Conservation (phyloP, 2,113 vertebrate genomes). For the Brienomyrus longianalis region DNA sequence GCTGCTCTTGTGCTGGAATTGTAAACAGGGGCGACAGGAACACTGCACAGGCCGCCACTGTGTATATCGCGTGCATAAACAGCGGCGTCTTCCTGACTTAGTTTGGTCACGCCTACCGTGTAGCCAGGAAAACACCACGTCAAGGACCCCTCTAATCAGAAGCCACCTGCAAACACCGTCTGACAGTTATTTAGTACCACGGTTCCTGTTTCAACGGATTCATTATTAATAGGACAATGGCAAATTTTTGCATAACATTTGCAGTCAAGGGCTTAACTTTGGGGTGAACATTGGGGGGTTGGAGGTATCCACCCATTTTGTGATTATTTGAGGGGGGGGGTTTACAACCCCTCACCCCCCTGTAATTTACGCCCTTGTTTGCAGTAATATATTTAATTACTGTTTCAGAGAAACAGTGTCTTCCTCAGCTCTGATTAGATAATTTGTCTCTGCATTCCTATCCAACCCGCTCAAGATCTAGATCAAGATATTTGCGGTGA, state of each 20-base stretch:
- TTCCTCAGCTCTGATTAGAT: background rate
- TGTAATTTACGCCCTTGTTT: background rate
- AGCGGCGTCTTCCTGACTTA: conserved; percentile 33
- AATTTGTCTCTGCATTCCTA: background rate
- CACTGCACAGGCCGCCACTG: background rate
- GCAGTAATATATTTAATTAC: background rate
- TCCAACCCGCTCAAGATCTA: background rate
- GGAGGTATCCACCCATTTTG: background rate
- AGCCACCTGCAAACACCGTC: background rate
- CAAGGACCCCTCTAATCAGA: background rate
- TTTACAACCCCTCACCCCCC: background rate
- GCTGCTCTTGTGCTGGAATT: background rate
- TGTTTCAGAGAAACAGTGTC: background rate
- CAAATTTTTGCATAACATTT: background rate
- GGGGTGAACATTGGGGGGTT: background rate
- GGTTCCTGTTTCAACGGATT: background rate
- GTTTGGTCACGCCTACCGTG: conserved; percentile 38
- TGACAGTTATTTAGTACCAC: background rate
- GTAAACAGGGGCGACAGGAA: conserved; percentile 6
- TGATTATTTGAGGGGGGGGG: background rate
- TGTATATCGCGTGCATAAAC: conserved; percentile 34
- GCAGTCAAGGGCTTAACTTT: background rate
- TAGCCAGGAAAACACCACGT: background rate
- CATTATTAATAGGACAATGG: background rate
- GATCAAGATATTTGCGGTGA: background rate